Evolutionary conservation across 2,113 vertebrate species (phyloP), one percentile per base, ranked within the genome.

Genomic region (Bothrops jararaca): DNA sequence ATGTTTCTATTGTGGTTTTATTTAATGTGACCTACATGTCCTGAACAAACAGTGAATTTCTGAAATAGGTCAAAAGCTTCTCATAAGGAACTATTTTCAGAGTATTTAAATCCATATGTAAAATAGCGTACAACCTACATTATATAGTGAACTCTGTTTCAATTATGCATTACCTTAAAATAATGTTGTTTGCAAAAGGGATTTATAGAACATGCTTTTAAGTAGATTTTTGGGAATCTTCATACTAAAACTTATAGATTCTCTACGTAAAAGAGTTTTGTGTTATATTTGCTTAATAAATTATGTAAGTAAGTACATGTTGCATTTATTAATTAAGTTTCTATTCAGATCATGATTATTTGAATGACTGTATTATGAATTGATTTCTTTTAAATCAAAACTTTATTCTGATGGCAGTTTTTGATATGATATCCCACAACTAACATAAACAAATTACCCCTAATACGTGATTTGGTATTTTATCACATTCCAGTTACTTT

Each of bases 61-160:
- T 86, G 45, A 92, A 92, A 92, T 92, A 86, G 88, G 92, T 92
- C 92, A 92, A 48, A 92, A 86, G 92, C 88, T 90, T 74, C 22
- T 90, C 74, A 39, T 74, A 74, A 88, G 18, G 48, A 88, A 92
- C 86, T 88, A 15, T 92, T 42, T 89, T 89, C 88, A 60, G 29
- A 23, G 22, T 56, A 60, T 92, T 86, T 90, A 86, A 90, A 60
- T 86, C n/a, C 74, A 89, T 57, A 92, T 88, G 45, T 89, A 85
- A 85, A 89, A 39, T 89, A 85, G 8, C 10, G 10, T 57, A 58
- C 80, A 42, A 58, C 15, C 80, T 92, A 89, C 26, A 20, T 92
- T 89, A 58, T 42, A 57, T 54, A 86, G 42, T 52, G 20, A 86
- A 42, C 45, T 86, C 42, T 57, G 20, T 92, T 74, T 53, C 86